Evolutionary conservation across 2,888 invertebrate species (phyloP).

Genomic region (Cryptocheilus praepositus): DNA sequence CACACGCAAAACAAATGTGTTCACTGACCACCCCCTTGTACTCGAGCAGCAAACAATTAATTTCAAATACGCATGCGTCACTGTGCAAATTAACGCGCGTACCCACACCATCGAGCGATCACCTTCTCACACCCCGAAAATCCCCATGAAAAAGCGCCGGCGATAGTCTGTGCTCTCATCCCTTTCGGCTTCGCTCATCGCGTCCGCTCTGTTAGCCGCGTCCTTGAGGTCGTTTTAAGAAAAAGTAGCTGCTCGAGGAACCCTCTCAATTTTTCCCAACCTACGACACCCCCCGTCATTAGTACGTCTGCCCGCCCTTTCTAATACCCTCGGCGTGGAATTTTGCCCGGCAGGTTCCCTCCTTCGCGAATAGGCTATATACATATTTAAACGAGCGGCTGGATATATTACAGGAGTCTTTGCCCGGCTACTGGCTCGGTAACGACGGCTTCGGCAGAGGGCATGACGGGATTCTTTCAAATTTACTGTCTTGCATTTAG

Average conservation of each 20-base stretch:
- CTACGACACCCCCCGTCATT: neutral
- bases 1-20: no score
- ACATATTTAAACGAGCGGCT: constrained; percentile 13
- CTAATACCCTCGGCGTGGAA: neutral
- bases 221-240: neutral
- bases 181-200: no score
- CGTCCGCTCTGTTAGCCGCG: no score
- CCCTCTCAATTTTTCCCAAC: neutral
- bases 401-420: constrained; percentile 4
- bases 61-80: no score
- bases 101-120: no score
- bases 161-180: no score
- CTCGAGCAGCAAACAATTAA: no score
- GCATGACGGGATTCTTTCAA: neutral
- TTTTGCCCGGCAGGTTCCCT: no score
- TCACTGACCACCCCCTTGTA: no score
- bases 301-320: neutral
- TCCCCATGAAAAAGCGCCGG: no score
- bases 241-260: constrained; percentile 3
- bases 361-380: constrained; percentile 7
- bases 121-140: no score
- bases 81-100: no score
- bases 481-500: constrained; percentile 6
- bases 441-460: neutral
- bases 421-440: neutral